phyloP scores from a whole-genome alignment of 2,797 vertebrate species.

The Danio tinwini region DNA sequence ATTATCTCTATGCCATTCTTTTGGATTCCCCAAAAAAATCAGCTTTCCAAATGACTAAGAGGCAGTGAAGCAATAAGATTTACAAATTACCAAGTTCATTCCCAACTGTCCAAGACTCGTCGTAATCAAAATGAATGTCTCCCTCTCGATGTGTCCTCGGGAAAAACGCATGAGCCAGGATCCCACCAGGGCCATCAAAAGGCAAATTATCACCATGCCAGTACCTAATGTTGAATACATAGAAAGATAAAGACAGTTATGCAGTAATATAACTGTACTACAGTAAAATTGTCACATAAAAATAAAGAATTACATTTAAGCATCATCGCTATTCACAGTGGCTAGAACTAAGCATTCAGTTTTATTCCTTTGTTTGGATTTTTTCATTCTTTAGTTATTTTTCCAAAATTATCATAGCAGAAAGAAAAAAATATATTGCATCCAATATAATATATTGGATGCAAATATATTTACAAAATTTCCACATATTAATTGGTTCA shows the following conservation, averaged over 20 bases:
- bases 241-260: background rate
- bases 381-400: background rate
- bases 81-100: slow-evolving; percentile 85
- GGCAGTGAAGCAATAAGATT: background rate
- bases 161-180: slow-evolving; percentile 95
- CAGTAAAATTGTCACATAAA: background rate
- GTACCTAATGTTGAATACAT: slow-evolving; percentile 76
- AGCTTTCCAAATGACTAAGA: background rate
- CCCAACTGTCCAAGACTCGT: slow-evolving; percentile 92
- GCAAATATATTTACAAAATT: background rate
- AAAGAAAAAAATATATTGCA: background rate
- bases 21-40: too few species aligned
- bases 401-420: background rate
- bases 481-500: background rate
- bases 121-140: slow-evolving; percentile 94
- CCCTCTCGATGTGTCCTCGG: slow-evolving; percentile 91
- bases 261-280: background rate
- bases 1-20: background rate
- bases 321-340: background rate
- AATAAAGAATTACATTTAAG: background rate
- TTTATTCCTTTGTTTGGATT: background rate
- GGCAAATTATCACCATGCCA: slow-evolving; percentile 93
- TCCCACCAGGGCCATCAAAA: slow-evolving; percentile 92
- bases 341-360: background rate
- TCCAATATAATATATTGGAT: background rate